These are phyloP conservation scores for Atta cephalotes DNA, from an alignment of 1,140 invertebrate species.

Conservation along the genomic window DNA sequence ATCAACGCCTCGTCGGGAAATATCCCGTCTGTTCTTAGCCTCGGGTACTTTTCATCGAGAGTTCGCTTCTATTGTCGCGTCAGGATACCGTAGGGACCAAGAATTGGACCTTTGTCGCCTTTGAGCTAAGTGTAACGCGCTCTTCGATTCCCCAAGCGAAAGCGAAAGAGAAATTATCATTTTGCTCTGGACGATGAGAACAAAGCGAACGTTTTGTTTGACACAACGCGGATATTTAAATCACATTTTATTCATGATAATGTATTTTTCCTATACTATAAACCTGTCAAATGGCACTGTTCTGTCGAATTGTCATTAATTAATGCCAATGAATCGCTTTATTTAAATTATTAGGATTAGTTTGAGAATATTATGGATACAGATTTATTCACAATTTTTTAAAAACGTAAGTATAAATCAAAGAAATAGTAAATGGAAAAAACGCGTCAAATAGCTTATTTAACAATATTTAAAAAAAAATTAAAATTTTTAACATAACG, in stretches of 20 bases:
- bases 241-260: constrained; percentile 6
- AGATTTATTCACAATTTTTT: too few relatives aligned
- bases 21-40: constrained; percentile 71
- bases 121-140: constrained; percentile 80
- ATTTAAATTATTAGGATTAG: neutral
- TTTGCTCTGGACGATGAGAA: constrained; percentile 56
- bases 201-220: constrained; percentile 66
- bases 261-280: neutral
- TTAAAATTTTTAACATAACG: too few relatives aligned
- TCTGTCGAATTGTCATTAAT: neutral
- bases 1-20: constrained; percentile 66
- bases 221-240: constrained; percentile 46
- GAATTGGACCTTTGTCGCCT: constrained; percentile 83
- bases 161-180: constrained; percentile 81
- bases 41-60: constrained; percentile 80
- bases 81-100: constrained; percentile 75
- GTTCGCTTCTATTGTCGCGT: constrained; percentile 79
- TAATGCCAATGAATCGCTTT: neutral
- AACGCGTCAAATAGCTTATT: too few relatives aligned
- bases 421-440: too few relatives aligned
- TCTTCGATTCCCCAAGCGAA: constrained; percentile 63
- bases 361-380: too few relatives aligned
- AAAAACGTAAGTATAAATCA: too few relatives aligned
- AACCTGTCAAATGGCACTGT: neutral
- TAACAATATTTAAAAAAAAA: too few relatives aligned